Evolutionary conservation across 2,113 vertebrate genomes (phyloP).

Genomic region (Phocoena sinus): DNA sequence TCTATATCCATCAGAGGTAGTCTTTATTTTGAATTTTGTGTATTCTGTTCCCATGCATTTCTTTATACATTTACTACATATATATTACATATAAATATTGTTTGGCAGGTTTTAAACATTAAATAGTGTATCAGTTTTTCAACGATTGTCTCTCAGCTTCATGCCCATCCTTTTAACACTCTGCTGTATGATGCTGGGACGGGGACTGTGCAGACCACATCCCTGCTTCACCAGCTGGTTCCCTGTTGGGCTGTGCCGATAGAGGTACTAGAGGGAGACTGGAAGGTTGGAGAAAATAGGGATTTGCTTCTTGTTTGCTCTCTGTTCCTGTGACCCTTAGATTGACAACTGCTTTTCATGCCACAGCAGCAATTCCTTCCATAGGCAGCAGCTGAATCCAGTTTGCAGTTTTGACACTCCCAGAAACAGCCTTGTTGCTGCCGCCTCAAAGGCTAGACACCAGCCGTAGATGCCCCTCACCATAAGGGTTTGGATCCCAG

Average conservation of each 20-base stretch:
- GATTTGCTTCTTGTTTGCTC: neutral
- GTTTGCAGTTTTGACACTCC: neutral
- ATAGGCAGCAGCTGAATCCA: neutral
- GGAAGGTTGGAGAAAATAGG: neutral
- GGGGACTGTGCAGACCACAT: neutral
- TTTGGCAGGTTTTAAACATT: neutral
- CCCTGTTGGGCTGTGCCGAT: neutral
- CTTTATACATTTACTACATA: neutral
- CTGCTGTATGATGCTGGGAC: neutral
- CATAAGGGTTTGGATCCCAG: neutral
- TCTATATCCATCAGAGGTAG: neutral
- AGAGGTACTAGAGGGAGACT: neutral
- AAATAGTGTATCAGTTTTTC: neutral
- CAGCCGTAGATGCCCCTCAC: too few species aligned
- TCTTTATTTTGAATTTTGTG: neutral
- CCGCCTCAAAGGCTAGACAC: rapidly evolving
- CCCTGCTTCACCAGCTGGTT: neutral
- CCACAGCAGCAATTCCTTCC: neutral
- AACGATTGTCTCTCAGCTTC: neutral
- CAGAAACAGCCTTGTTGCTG: neutral
- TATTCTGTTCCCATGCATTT: neutral
- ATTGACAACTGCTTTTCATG: neutral
- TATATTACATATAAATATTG: neutral
- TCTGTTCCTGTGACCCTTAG: neutral
- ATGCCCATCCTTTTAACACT: neutral